Percentiles rank a stretch among this genome's conserved stretches.
Evolutionary conservation across 1,140 invertebrate species (phyloP).

Genomic region (Trachymyrmex septentrionalis): DNA sequence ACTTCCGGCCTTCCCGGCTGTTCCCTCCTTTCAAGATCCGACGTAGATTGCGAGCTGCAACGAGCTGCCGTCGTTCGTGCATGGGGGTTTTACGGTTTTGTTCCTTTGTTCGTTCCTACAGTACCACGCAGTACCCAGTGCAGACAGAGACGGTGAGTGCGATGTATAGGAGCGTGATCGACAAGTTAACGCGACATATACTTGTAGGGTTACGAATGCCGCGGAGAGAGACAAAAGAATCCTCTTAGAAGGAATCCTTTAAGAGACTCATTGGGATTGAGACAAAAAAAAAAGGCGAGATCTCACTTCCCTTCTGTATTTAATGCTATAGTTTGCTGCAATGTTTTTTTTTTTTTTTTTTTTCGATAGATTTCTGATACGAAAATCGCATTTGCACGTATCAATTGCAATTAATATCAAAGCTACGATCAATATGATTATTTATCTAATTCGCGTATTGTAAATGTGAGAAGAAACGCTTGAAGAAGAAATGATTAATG

Average conservation of each 20-base stretch:
- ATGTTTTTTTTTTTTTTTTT: too few species aligned
- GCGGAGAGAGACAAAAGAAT: background rate
- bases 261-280: background rate
- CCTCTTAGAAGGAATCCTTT: background rate
- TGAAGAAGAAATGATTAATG: too few species aligned
- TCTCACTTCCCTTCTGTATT: background rate
- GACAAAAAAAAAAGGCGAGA: conserved; percentile 7
- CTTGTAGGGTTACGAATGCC: conserved; percentile 13
- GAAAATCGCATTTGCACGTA: background rate
- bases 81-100: conserved; percentile 69
- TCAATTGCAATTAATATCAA: background rate
- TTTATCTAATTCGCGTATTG: background rate
- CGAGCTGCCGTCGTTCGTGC: conserved; percentile 65
- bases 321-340: background rate
- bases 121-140: conserved; percentile 3
- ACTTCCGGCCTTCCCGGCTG: conserved; percentile 63
- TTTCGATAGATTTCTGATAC: background rate
- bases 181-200: conserved; percentile 51
- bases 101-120: conserved; percentile 69
- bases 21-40: conserved; percentile 66
- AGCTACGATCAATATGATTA: background rate
- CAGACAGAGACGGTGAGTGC: conserved; percentile 30
- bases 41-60: conserved; percentile 67
- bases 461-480: background rate
- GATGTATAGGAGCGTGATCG: conserved; percentile 14